Evolutionary conservation across 2,888 invertebrate species (phyloP).

Genomic region (Lasioglossum oenotherae): DNA sequence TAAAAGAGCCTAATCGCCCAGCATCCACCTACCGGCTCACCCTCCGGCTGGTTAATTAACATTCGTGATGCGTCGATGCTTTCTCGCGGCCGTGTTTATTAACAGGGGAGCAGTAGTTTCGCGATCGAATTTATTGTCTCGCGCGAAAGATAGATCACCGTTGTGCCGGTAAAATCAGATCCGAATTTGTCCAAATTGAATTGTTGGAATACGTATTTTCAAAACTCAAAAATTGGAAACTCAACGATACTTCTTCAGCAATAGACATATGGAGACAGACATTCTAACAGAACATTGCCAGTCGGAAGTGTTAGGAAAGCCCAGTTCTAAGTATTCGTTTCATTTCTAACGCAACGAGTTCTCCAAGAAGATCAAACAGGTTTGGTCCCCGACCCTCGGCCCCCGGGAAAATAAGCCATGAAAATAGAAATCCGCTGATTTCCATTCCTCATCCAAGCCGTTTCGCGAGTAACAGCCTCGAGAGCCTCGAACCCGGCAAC

Average conservation of each 20-base stretch:
- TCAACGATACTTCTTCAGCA: too few relatives aligned
- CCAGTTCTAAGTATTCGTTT: neutral
- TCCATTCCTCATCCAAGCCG: neutral
- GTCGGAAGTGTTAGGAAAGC: neutral
- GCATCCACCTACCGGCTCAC: neutral
- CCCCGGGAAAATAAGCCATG: neutral
- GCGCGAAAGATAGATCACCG: neutral
- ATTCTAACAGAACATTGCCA: neutral
- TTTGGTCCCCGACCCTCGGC: neutral
- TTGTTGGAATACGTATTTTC: too few relatives aligned
- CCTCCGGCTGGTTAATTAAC: constrained; percentile 25
- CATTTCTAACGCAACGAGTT: neutral
- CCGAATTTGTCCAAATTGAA: too few relatives aligned
- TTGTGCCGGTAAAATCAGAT: neutral
- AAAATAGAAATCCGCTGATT: constrained; percentile 7
- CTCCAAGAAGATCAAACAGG: neutral
- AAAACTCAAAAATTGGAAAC: too few relatives aligned
- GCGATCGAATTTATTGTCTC: neutral
- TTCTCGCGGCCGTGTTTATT: constrained; percentile 10
- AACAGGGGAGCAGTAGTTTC: neutral
- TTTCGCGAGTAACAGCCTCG: neutral
- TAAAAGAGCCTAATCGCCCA: constrained; percentile 12
- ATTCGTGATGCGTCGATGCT: constrained; percentile 23
- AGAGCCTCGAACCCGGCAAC: neutral
- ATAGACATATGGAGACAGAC: neutral